Percentiles rank a stretch among this genome's conserved stretches.
Conservation (phyloP, 2,113 vertebrate species). For the Pelecanoides urinatrix region DNA sequence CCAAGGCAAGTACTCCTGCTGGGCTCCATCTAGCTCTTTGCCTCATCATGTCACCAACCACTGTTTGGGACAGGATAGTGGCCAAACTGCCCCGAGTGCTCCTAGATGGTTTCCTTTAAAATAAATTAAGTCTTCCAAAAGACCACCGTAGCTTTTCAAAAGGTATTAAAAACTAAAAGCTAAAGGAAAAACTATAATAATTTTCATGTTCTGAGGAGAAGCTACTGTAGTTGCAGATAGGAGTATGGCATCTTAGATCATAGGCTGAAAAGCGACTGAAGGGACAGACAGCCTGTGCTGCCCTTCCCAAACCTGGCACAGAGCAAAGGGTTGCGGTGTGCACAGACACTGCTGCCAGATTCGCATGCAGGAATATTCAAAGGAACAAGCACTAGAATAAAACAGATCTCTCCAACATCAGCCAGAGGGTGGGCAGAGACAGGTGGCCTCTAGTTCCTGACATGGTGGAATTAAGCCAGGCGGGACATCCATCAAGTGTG, state of each 20-base stretch:
- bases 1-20: neutral
- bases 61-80: neutral
- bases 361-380: neutral
- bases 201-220: neutral
- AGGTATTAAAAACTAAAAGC: neutral
- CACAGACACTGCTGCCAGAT: neutral
- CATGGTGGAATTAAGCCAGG: neutral
- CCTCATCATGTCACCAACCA: accelerated
- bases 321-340: neutral
- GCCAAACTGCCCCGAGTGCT: neutral
- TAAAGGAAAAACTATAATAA: neutral
- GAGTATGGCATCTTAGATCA: neutral
- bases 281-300: neutral
- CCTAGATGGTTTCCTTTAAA: neutral
- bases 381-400: neutral
- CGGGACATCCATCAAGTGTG: accelerated
- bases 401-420: neutral
- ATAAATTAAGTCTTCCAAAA: neutral
- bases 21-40: neutral
- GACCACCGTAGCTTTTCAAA: neutral
- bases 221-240: neutral
- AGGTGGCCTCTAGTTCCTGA: neutral
- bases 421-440: neutral
- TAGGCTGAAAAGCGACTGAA: neutral
- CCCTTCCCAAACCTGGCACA: neutral